phyloP scores from a whole-genome alignment of 2,113 vertebrate genomes.

The Mungos mungo region DNA sequence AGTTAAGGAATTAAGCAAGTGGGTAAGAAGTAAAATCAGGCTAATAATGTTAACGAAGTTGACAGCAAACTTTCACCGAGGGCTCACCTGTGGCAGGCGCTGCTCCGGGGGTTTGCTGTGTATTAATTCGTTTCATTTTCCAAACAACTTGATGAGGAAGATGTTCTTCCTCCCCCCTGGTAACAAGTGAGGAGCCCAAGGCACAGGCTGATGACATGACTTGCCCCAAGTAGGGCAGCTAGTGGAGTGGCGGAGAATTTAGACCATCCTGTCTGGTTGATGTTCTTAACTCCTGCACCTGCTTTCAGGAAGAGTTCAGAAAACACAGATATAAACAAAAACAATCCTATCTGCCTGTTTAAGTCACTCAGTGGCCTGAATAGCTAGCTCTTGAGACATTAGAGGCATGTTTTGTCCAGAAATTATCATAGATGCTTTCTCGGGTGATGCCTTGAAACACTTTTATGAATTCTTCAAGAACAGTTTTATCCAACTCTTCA shows the following conservation, averaged over 20 bases:
- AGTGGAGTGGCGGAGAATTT: background rate
- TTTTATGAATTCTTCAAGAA: background rate
- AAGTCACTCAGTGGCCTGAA: background rate
- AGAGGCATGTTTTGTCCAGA: background rate
- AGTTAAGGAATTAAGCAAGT: background rate
- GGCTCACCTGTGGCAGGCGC: background rate
- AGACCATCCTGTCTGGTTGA: background rate
- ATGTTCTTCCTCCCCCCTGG: background rate
- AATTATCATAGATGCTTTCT: background rate
- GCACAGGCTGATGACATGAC: background rate
- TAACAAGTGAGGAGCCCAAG: background rate
- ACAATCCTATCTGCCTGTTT: background rate
- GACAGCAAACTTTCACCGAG: background rate
- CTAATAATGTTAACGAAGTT: background rate
- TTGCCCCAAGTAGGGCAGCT: background rate
- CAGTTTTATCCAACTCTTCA: background rate
- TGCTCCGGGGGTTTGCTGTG: background rate
- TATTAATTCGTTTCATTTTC: background rate
- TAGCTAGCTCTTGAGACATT: background rate
- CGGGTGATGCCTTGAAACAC: background rate
- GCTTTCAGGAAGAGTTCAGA: background rate
- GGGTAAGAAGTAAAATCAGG: background rate
- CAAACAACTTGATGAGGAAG: background rate
- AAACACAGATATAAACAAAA: background rate
- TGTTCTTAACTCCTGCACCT: background rate